These are phyloP conservation scores for Agraylea sexmaculata DNA, from an alignment of 1,140 invertebrate genomes.

Conservation along the genomic window DNA sequence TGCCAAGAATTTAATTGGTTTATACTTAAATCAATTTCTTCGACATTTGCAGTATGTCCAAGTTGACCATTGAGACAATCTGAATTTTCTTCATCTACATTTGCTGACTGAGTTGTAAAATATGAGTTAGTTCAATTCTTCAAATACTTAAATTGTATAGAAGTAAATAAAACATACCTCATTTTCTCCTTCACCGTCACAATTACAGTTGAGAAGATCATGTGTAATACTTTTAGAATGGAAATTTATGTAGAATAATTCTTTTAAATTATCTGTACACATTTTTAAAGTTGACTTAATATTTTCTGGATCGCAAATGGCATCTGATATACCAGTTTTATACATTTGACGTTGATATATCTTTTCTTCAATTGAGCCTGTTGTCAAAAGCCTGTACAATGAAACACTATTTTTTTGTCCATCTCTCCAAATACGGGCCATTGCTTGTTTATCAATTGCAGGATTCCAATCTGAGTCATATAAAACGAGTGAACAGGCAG, in stretches of 20 bases:
- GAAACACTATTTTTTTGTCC: conserved; percentile 53
- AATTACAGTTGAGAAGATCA: conserved; percentile 38
- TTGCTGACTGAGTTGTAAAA: too few relatives aligned
- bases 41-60: too few relatives aligned
- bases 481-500: conserved; percentile 54
- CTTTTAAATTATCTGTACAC: neutral
- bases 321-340: conserved; percentile 51
- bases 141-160: too few relatives aligned
- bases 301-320: conserved; percentile 42
- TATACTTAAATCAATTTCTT: too few relatives aligned
- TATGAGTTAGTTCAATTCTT: too few relatives aligned
- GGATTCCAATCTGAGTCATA: conserved; percentile 70
- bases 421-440: conserved; percentile 59
- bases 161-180: too few relatives aligned
- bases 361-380: conserved; percentile 61
- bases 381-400: conserved; percentile 47
- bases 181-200: too few relatives aligned
- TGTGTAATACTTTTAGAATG: conserved; percentile 36
- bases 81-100: too few relatives aligned
- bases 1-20: too few relatives aligned
- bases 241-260: conserved; percentile 1
- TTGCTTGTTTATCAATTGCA: conserved; percentile 58
- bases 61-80: too few relatives aligned
- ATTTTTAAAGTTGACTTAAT: neutral
- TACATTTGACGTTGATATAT: conserved; percentile 59